Evolutionary conservation across 2,113 vertebrate genomes (phyloP), one percentile per base, ranked within the genome.

Genomic region (Megaleporinus macrocephalus): DNA sequence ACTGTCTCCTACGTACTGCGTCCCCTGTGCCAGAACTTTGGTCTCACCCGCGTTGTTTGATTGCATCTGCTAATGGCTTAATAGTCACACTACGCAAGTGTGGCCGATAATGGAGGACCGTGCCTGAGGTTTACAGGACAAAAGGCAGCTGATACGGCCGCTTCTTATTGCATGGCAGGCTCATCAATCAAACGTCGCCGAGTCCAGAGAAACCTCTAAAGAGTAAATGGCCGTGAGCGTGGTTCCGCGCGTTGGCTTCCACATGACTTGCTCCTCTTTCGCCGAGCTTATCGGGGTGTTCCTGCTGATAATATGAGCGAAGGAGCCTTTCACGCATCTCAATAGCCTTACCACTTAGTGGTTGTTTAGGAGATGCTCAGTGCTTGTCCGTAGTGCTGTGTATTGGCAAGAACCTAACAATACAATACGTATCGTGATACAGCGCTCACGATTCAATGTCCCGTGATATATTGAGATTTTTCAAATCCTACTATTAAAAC

Each of bases 271-370:
- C 33, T 41, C 65, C 30, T 68, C 16, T 27, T n/a, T 33, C 16
- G 62, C 18, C 10, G 47, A 61, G 14, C 63, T 82, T 82, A 76
- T 82, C 73, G 49, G 80, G 73, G 80, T 82, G 73, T 82, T 82
- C 15, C 62, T 30, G 62, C 27, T 68, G 72, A 59, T 81, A 66
- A 74, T 53, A 49, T 27, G 20, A 74, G 57, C 59, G 41, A 81
- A 81, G 57, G 27, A 73, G 79, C 79, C 47, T 82, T 82, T 76
- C 20, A 73, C 47, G 66, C 9, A 62, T 75, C 72, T 81, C 53
- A 59, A 47, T 29, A 76, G 73, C 44, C 73, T 82, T 70, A 70
- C 68, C 16, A 73, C 47, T 82, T 82, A 76, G 76, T 76, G 24
- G 53, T 68, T 49, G 33, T 63, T 24, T 33, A 36, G 63, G 73